Evolutionary conservation across 2,113 vertebrate species (phyloP), one percentile per base, ranked within the genome.

Genomic region (Platycercus adscitus): DNA sequence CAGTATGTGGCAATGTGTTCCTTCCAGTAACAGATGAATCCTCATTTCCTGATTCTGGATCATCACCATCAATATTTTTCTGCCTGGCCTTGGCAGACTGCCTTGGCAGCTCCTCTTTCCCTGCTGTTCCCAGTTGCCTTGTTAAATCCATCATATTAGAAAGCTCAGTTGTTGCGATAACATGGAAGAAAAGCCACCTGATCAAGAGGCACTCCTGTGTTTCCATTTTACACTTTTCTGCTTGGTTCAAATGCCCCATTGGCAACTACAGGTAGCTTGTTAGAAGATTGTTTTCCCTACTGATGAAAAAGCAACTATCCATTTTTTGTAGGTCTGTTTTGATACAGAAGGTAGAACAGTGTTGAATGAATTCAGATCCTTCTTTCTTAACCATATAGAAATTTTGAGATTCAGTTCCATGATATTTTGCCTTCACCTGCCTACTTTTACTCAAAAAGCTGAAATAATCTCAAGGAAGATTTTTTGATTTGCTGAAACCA

Each of bases 101-200:
- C 90, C 95, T 95, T 95, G 91, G 83, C 83, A 89, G 73, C 75
- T 91, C 70, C 81, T 94, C 84, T 63, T 94, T 96, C 70, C 84
- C 81, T 85, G 78, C 91, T 95, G 81, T 82, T 95, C 71, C 81
- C 85, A 85, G 84, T 89, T 94, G 86, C 66, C 70, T 88, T 82
- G 73, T 93, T 91, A 94, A 93, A 95, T 89, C 50, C 71, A 33
- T 95, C 93, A 35, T 29, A 63, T 69, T 82, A 77, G 71, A 80
- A 81, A 78, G 58, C 49, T 89, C 53, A 63, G 1, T 60, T 88
- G 43, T 72, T 1, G 7, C 5, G 3, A n/a, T 58, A 61, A 53
- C 31, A 3, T 58, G 70, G 64, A 94, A 77, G 63, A 69, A 85
- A 84, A 90, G 43, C 26, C 46, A 82, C 63, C 52, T 43, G 13